These are phyloP conservation scores for Clepsis dumicolana DNA, from an alignment of 2,888 invertebrate species.

Conservation along the genomic window DNA sequence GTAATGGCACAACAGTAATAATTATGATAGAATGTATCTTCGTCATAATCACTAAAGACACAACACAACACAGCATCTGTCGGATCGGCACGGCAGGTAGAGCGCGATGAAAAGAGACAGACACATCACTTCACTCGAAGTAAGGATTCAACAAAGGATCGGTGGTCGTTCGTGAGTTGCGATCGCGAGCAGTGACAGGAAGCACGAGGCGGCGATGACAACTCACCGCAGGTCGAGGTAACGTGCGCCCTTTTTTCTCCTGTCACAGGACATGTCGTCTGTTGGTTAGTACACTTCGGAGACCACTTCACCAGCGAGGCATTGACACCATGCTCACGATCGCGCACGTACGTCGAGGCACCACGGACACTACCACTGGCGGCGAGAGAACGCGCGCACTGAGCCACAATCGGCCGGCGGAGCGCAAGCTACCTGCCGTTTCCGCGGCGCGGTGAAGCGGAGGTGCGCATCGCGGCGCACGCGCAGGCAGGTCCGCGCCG, in stretches of 20 bases:
- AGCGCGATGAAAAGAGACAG: conserved; percentile 79
- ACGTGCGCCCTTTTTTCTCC: conserved; percentile 83
- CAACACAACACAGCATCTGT: conserved; percentile 66
- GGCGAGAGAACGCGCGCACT: conserved; percentile 85
- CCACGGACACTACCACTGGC: conserved; percentile 82
- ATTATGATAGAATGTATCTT: conserved; percentile 43
- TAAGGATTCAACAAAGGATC: conserved; percentile 81
- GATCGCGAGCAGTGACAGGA: conserved; percentile 65
- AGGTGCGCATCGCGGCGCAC: conserved; percentile 83
- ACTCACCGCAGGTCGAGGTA: conserved; percentile 86
- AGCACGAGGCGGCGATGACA: conserved; percentile 68
- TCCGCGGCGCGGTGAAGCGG: conserved; percentile 78
- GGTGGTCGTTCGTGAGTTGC: conserved; percentile 50
- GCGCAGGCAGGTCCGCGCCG: conserved; percentile 70
- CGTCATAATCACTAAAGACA: conserved; percentile 51
- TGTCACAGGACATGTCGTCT: conserved; percentile 84
- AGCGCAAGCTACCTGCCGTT: conserved; percentile 78
- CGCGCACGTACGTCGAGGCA: conserved; percentile 76
- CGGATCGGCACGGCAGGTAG: conserved; percentile 65
- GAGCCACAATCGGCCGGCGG: conserved; percentile 66
- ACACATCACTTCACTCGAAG: conserved; percentile 64
- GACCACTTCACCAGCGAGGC: conserved; percentile 78
- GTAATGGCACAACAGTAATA: conserved; percentile 50
- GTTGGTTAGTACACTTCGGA: conserved; percentile 70
- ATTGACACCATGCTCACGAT: conserved; percentile 75